Conservation (phyloP, 2,113 vertebrate species). For the Entomyzon cyanotis region DNA sequence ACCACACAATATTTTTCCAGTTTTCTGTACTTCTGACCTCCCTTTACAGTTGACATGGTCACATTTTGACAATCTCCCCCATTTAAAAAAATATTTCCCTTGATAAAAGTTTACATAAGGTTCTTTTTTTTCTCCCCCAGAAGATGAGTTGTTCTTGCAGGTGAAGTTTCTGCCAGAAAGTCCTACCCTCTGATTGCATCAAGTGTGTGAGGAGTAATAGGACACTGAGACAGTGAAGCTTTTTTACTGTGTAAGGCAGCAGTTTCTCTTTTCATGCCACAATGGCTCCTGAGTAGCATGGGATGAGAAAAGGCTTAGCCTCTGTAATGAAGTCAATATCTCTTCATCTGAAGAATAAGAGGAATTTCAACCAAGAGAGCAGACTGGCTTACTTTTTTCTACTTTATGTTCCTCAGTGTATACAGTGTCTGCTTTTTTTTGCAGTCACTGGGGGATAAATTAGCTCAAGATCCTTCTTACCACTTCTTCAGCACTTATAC, state of each 20-base stretch:
- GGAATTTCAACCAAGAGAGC: not conserved
- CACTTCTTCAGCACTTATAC: not conserved
- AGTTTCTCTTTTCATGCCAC: slow-evolving; percentile 13
- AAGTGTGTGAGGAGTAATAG: not conserved
- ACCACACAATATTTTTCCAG: not conserved
- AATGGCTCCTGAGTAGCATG: not conserved
- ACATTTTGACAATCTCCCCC: not conserved
- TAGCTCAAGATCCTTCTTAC: slow-evolving; percentile 18
- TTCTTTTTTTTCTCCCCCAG: not conserved
- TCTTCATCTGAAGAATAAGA: not conserved
- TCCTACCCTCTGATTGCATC: not conserved
- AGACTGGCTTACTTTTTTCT: not conserved
- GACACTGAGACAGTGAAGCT: not conserved
- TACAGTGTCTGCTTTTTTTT: not conserved
- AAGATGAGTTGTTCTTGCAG: not conserved
- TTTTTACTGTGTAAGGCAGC: not conserved
- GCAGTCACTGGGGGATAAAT: slow-evolving; percentile 12
- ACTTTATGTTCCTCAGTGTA: not conserved
- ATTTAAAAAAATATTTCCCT: not conserved
- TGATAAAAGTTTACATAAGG: not conserved
- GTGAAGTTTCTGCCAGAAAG: not conserved
- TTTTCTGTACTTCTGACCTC: slow-evolving; percentile 13
- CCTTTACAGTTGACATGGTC: not conserved
- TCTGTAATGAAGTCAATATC: not conserved
- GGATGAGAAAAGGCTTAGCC: not conserved